Evolutionary conservation across 2,797 vertebrate species (phyloP).

Genomic region (Malurus leucopterus): DNA sequence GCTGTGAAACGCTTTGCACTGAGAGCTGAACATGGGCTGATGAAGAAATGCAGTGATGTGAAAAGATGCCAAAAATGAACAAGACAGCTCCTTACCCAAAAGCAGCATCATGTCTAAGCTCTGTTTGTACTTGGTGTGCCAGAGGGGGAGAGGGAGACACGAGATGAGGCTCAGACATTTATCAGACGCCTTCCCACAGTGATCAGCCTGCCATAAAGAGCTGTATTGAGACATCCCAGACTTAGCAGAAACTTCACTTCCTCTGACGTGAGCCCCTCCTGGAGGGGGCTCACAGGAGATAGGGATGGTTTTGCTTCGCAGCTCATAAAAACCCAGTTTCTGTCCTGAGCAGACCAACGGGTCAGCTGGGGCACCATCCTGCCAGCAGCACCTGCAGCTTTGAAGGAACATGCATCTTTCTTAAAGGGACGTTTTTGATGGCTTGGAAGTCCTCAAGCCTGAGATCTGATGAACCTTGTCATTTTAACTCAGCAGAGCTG

Average conservation of each 20-base stretch:
- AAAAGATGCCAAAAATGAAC: not conserved
- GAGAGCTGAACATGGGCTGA: not conserved
- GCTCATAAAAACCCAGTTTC: not conserved
- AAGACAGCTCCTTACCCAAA: not conserved
- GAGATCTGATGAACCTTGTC: not conserved
- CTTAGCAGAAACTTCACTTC: not conserved
- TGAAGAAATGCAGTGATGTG: not conserved
- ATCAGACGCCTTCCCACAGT: not conserved
- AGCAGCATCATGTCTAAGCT: not conserved
- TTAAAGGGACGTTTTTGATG: not conserved
- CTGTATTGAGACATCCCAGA: not conserved
- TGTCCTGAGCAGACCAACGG: fast-evolving
- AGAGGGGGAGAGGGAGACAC: not conserved
- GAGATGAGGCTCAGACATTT: not conserved
- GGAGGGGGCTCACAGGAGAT: not conserved
- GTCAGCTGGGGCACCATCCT: not conserved
- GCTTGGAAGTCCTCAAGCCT: not conserved
- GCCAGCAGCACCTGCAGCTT: not conserved
- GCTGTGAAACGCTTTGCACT: not conserved
- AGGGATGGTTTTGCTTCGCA: not conserved
- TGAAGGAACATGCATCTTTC: not conserved
- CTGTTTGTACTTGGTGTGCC: not conserved
- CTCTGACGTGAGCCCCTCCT: not conserved
- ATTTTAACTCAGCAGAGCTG: not conserved
- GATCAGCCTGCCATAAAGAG: not conserved